Evolutionary conservation across 1,140 invertebrate genomes (phyloP).

Genomic region (Babylonia areolata): DNA sequence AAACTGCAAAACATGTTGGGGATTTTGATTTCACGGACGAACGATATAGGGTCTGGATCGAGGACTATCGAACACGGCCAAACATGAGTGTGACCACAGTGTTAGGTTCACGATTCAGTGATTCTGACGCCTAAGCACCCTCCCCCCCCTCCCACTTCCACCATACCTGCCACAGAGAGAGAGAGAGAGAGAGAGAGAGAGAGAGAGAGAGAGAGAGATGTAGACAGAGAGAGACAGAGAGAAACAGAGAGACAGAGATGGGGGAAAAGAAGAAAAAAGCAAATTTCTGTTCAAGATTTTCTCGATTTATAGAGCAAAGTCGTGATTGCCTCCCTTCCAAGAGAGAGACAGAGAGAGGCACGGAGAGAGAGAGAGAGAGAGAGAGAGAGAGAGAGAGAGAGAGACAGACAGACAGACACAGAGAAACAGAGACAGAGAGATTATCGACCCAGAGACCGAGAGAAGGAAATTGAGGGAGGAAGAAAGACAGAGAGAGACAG

Average conservation of each 20-base stretch:
- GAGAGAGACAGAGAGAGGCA: neutral
- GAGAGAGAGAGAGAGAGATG: neutral
- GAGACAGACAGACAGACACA: neutral
- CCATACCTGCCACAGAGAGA: neutral
- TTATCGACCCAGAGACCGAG: too few species aligned
- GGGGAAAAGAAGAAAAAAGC: neutral
- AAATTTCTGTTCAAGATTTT: too few species aligned
- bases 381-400: neutral
- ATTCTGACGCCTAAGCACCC: too few species aligned
- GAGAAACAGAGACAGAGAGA: neutral
- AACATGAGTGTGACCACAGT: neutral
- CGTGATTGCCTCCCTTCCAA: too few species aligned
- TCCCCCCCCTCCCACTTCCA: neutral
- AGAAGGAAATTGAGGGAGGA: too few species aligned
- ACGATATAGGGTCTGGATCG: neutral
- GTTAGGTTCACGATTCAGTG: neutral
- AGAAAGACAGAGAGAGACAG: too few species aligned
- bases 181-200: neutral
- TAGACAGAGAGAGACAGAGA: neutral
- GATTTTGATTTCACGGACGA: too few species aligned
- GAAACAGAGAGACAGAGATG: neutral
- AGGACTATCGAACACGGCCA: neutral
- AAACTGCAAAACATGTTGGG: too few species aligned
- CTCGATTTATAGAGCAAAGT: too few species aligned
- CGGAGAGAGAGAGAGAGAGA: constrained; percentile 1